These are phyloP conservation scores for Anguilla pacifica DNA, from an alignment of 2,797 vertebrate genomes.

Conservation along the genomic window DNA sequence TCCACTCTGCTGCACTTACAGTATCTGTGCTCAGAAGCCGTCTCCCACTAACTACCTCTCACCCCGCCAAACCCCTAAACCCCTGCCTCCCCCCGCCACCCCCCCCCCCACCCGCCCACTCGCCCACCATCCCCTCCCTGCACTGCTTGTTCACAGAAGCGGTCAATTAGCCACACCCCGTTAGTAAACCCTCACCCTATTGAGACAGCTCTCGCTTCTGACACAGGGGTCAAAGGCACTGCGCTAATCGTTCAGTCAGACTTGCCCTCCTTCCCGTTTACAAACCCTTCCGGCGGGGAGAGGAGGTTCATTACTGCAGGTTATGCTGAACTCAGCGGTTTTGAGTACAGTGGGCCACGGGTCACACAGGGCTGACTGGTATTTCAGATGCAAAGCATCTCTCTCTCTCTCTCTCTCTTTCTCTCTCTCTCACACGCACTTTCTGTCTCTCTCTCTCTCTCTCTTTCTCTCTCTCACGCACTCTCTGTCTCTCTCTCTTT, in stretches of 20 bases:
- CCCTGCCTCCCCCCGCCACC: neutral
- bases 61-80: constrained; percentile 50
- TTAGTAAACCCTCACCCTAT: constrained; percentile 55
- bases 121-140: constrained; percentile 59
- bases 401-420: neutral
- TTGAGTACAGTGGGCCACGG: constrained; percentile 78
- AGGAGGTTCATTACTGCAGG: constrained; percentile 65
- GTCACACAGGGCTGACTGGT: constrained; percentile 83
- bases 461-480: neutral
- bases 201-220: constrained; percentile 72
- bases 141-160: constrained; percentile 37
- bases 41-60: neutral
- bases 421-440: neutral
- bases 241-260: constrained; percentile 94
- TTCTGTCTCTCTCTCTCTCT: neutral
- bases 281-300: constrained; percentile 33
- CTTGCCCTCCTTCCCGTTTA: constrained; percentile 53
- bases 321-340: constrained; percentile 85
- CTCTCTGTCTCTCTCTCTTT: neutral
- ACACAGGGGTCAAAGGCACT: constrained; percentile 80
- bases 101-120: constrained; percentile 31
- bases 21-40: neutral
- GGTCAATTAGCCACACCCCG: neutral
- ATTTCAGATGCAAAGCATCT: constrained; percentile 67
- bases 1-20: neutral